Conservation (phyloP, 2,797 vertebrate species). For the Pogonophryne albipinna region DNA sequence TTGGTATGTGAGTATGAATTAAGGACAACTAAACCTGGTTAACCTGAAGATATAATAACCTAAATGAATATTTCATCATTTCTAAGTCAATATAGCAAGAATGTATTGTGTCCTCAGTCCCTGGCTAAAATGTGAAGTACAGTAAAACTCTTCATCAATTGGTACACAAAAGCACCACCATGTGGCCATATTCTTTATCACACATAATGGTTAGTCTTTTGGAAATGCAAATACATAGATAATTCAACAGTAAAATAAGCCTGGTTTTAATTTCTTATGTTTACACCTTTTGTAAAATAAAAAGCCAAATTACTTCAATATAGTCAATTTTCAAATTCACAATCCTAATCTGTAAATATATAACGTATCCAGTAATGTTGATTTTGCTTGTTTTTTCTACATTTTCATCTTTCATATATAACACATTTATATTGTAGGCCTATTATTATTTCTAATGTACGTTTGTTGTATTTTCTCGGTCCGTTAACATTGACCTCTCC, state of each 20-base stretch:
- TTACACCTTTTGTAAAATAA: neutral
- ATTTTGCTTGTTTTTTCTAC: neutral
- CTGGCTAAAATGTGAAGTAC: constrained; percentile 14
- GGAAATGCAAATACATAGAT: neutral
- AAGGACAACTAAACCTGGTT: neutral
- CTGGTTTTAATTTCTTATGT: neutral
- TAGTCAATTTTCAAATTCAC: neutral
- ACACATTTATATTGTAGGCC: neutral
- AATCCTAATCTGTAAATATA: neutral
- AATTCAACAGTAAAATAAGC: neutral
- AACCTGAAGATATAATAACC: neutral
- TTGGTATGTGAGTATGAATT: neutral
- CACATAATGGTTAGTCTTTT: neutral
- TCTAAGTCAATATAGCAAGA: neutral
- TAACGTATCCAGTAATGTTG: neutral
- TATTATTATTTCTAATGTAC: neutral
- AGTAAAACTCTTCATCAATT: constrained; percentile 24
- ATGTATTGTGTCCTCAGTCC: constrained; percentile 5
- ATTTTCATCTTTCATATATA: neutral
- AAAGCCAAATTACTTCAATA: neutral
- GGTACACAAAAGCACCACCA: constrained; percentile 74
- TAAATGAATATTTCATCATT: constrained; percentile 3
- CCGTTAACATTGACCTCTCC: constrained; percentile 65
- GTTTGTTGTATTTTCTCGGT: constrained; percentile 33
- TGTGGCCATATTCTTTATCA: constrained; percentile 62